These are phyloP conservation scores for Biston betularia DNA, from an alignment of 2,888 invertebrate genomes.

Conservation along the genomic window DNA sequence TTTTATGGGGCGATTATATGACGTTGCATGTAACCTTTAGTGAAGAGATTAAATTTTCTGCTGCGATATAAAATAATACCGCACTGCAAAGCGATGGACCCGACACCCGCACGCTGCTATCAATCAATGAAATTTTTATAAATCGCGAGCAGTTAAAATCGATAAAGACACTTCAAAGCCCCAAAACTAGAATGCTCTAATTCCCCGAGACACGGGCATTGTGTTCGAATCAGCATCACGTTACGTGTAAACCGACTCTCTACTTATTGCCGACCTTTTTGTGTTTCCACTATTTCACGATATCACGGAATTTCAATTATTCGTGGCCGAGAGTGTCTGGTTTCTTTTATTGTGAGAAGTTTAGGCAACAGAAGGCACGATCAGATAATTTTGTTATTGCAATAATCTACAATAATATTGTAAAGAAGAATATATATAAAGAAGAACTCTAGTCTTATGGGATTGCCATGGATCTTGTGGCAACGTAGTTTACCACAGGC, in stretches of 20 bases:
- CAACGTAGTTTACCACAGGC: too few species aligned
- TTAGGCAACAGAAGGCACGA: conserved; percentile 29
- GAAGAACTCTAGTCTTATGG: not conserved
- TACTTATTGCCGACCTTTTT: conserved; percentile 27
- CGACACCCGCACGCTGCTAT: too few species aligned
- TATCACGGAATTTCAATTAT: conserved; percentile 47
- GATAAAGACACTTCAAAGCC: conserved; percentile 18
- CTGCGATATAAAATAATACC: too few species aligned
- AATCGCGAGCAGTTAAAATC: conserved; percentile 12
- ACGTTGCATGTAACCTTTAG: too few species aligned
- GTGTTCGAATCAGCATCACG: conserved; percentile 52
- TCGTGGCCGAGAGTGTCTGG: conserved; percentile 42
- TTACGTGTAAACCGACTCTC: conserved; percentile 38
- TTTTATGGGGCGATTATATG: too few species aligned
- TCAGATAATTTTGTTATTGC: conserved; percentile 33
- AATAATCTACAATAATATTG: not conserved
- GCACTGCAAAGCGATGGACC: too few species aligned
- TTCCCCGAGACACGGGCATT: conserved; percentile 58
- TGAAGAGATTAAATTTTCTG: too few species aligned
- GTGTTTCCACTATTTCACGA: conserved; percentile 24
- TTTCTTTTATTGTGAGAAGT: conserved; percentile 39
- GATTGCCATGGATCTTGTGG: too few species aligned
- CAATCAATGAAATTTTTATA: not conserved
- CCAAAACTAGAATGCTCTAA: conserved; percentile 44
- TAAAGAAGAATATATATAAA: not conserved